Evolutionary conservation across 2,888 invertebrate genomes (phyloP).

Genomic region (Tenthredo distinguenda): DNA sequence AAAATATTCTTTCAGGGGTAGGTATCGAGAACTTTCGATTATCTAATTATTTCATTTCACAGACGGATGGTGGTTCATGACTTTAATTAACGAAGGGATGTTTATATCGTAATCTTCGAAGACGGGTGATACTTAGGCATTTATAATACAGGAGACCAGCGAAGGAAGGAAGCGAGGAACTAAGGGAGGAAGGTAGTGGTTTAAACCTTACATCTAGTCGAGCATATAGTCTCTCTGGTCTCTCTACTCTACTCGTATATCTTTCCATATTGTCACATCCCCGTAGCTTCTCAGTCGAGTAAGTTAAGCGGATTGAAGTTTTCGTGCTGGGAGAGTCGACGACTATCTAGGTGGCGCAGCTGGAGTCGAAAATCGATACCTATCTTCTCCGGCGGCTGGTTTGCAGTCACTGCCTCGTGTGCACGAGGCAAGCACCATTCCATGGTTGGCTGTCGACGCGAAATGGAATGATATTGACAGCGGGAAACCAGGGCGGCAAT

Average conservation of each 20-base stretch:
- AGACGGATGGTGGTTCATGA: background rate
- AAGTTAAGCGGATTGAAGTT: conserved; percentile 61
- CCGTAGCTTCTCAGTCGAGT: conserved; percentile 37
- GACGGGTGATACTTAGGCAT: background rate
- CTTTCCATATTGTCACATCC: conserved; percentile 35
- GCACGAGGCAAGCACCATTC: conserved; percentile 75
- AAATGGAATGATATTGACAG: conserved; percentile 71
- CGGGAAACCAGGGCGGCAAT: conserved; percentile 39
- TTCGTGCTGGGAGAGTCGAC: conserved; percentile 56
- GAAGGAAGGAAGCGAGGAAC: background rate
- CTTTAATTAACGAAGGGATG: background rate
- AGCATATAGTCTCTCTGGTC: background rate
- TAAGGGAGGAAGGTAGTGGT: background rate
- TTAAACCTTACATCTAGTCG: background rate
- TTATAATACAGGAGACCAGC: background rate
- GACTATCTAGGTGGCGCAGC: conserved; percentile 72
- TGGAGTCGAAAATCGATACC: conserved; percentile 75
- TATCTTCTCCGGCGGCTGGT: conserved; percentile 72
- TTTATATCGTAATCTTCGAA: background rate
- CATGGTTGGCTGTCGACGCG: conserved; percentile 58
- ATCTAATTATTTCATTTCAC: background rate
- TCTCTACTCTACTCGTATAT: conserved; percentile 1
- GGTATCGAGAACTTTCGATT: background rate
- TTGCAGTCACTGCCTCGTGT: conserved; percentile 75
- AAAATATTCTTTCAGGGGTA: background rate